Base-by-base conservation (phyloP, 2,113 vertebrate genomes). In the Percina caprodes region DNA sequence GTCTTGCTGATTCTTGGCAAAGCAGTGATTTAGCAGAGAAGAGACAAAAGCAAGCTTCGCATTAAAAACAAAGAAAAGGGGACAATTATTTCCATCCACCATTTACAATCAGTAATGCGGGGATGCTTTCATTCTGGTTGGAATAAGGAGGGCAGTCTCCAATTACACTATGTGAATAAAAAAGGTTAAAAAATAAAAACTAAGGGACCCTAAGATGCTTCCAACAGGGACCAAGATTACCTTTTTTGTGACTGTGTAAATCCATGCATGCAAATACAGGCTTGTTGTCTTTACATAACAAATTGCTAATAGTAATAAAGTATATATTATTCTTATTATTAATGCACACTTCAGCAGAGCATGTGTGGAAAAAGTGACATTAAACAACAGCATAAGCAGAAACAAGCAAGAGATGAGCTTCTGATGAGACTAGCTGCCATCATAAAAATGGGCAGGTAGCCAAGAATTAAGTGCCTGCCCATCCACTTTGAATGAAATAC, bases 21-120 rank as follows among this genome's bases (percentile, higher is more conserved):
- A 67, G 23, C 59, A 55, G 14, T 24, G 42, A 82, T 89, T 79
- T 88, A 74, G 68, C 58, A 18, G 49, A 7, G 55, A 61, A 16
- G 42, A 33, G 55, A 4, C 2, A 21, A 75, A 62, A 71, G 67
- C 24, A 69, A 77, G 68, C 49, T 48, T 56, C 92, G 94, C 89
- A 91, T 42, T 91, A 73, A 81, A 77, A 86, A 85, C 62, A 91
- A 91, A 84, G 66, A 74, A 71, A 81, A 39, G 58, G 80, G 74
- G 66, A 84, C 59, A 85, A 77, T 89, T 90, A 93, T 94, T 92
- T 89, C 94, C 86, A 92, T 92, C 92, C 89, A 77, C 86, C 89
- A 89, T 93, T 94, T 92, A 92, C 94, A 95, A 94, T 93, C 94
- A 95, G 88, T 94, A 94, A 95, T 91, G 91, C 89, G 89, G 87